Evolutionary conservation across 1,140 invertebrate species (phyloP), one percentile per base, ranked within the genome.

Genomic region (Asbolus verrucosus): DNA sequence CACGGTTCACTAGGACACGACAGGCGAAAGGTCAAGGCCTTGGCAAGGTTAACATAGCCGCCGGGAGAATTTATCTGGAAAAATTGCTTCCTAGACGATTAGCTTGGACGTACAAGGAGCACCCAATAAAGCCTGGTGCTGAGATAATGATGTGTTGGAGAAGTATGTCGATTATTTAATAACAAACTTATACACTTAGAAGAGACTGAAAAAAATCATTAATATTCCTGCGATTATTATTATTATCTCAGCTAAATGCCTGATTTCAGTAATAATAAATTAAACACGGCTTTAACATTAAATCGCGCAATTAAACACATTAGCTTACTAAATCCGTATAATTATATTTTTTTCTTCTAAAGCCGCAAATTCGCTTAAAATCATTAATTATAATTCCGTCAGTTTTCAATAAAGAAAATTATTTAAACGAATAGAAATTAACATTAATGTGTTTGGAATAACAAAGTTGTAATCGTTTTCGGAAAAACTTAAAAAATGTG

Each of bases 11-110:
- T 74, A 61, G 73, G 73, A 69, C 73, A 62, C 63, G 39, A 63
- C 21, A 59, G 62, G 62, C 60, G 60, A 75, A 75, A 75, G 74
- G 66, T 75, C 74, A 75, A 75, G 74, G 74, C 65, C 65, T 46
- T 24, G 9, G 46, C 70, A 72, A 74, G 73, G 73, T 60, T 63
- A 67, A 27, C 46, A 13, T 27, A 9, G 46, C 5, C 41, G 41
- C 31, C 24, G 24, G 14, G 30, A 11, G 39, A 43, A 24, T 16
- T 16, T 36, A 6, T 4, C 2, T n/a, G 18, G 46, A 13, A 54
- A 54, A 54, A 62, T 27, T 15, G 60, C 60, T 62, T 62, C 60
- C 60, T 36, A 18, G 46, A 54, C 18, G n/a, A n/a, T n/a, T n/a
- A n/a, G n/a, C n/a, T n/a, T n/a, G n/a, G n/a, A n/a, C n/a, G n/a